Percentiles rank a stretch among this genome's conserved stretches.
Evolutionary conservation across 2,113 vertebrate genomes (phyloP).

Genomic region (Phainopepla nitens): DNA sequence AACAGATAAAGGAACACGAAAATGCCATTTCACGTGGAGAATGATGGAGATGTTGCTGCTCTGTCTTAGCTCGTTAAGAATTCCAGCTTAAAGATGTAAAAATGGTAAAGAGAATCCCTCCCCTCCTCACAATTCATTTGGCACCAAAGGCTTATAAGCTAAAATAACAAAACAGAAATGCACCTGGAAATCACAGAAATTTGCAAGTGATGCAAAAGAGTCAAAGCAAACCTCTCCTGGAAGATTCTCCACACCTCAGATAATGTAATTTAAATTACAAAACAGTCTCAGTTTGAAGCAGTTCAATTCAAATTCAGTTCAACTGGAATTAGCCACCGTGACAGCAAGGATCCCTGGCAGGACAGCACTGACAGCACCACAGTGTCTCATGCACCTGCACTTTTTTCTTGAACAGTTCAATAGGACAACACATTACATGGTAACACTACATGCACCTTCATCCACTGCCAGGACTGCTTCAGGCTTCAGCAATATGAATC

Average conservation of each 20-base stretch:
- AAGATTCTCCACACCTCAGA: neutral
- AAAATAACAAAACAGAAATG: neutral
- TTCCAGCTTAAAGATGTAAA: neutral
- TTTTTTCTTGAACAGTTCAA: neutral
- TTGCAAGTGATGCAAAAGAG: neutral
- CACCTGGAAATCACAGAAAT: neutral
- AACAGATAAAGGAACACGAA: neutral
- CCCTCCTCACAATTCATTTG: neutral
- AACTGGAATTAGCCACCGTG: neutral
- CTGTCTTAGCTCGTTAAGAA: neutral
- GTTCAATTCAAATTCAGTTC: neutral
- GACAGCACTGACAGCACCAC: neutral
- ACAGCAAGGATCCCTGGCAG: neutral
- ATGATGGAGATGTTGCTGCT: neutral
- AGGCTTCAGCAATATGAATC: neutral
- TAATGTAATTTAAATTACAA: neutral
- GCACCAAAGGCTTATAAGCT: neutral
- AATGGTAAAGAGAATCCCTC: neutral
- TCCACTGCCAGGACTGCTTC: neutral
- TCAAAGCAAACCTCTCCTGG: neutral
- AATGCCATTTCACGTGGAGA: neutral
- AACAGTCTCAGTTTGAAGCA: neutral
- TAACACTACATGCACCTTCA: neutral
- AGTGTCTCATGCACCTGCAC: accelerated
- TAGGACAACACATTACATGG: neutral